Base-by-base conservation (phyloP, 2,113 vertebrate genomes). In the Esox niger region DNA sequence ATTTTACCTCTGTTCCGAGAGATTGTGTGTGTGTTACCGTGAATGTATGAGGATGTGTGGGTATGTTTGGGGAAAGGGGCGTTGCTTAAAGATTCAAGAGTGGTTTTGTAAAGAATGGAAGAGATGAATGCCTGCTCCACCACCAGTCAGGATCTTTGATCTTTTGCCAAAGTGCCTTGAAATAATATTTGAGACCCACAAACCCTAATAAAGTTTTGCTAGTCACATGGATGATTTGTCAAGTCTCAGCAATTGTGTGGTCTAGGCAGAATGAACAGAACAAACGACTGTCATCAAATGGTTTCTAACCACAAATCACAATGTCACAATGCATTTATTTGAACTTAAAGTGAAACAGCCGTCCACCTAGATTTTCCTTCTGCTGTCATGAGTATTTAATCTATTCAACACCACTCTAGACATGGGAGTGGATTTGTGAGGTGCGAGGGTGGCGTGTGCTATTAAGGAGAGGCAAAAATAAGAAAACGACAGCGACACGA, bases 1-100 rank as follows among this genome's bases (percentile, higher is more conserved):
- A 58, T 70, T 35, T 67, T 38, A 59, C 68, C 30, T 29, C 21
- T 69, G 60, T 21, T 76, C 57, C 38, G n/a, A 43, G 38, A 3
- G 38, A 43, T 17, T 54, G 49, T 21, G 49, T 8, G 49, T 54
- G 49, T 8, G 49, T n/a, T 17, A 21, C 6, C 10, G 20, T 47
- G 46, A 1, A 17, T 21, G 47, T 0, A 3, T 23, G n/a, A 2
- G 60, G 25, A 2, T 11, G 21, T 17, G 11, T 29, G 27, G 1
- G 27, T 59, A 1, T 30, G 57, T 59, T 32, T 29, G 29, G 57
- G 20, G 10, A n/a, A 17, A 29, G 56, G 13, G 56, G 57, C 6
- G 17, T 17, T 25, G 27, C 26, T 59, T 31, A 4, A n/a, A 30
- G 57, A 15, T 59, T 59, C 27, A 15, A 4, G 13, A 17, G 15